Percentiles rank a stretch among this genome's conserved stretches.
Evolutionary conservation across 2,113 vertebrate species (phyloP).

Genomic region (Chionis minor): DNA sequence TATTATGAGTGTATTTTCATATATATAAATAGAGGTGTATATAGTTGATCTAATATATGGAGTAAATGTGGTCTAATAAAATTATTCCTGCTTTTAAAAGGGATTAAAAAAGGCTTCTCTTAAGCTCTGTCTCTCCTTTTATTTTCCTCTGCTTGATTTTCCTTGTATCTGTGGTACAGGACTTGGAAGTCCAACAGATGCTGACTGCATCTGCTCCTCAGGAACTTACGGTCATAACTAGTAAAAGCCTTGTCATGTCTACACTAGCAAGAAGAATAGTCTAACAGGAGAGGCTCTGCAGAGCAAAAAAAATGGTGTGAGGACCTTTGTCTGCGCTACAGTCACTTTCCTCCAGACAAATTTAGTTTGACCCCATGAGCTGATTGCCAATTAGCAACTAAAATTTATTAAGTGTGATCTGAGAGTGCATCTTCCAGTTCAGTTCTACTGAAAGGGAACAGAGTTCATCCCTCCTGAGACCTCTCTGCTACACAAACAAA

Average conservation of each 20-base stretch:
- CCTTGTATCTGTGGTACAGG: not conserved
- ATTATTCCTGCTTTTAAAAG: not conserved
- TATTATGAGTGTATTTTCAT: not conserved
- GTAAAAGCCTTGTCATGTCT: not conserved
- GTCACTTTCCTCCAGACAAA: not conserved
- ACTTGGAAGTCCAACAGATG: not conserved
- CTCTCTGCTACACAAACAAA: not conserved
- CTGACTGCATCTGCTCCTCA: not conserved
- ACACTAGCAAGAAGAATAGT: not conserved
- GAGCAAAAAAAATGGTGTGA: not conserved
- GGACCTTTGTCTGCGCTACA: not conserved
- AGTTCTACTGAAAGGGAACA: not conserved
- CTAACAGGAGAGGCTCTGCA: not conserved
- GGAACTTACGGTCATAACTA: not conserved
- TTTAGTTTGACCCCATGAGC: not conserved
- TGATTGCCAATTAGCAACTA: not conserved
- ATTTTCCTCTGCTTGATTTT: not conserved
- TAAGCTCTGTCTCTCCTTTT: not conserved
- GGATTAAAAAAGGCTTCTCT: not conserved
- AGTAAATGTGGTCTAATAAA: not conserved
- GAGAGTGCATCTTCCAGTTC: not conserved
- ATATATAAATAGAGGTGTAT: not conserved
- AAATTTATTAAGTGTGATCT: not conserved
- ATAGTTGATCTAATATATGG: not conserved
- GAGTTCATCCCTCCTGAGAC: not conserved